Conservation (phyloP, 1,140 invertebrate species). For the Drosophila takahashii region DNA sequence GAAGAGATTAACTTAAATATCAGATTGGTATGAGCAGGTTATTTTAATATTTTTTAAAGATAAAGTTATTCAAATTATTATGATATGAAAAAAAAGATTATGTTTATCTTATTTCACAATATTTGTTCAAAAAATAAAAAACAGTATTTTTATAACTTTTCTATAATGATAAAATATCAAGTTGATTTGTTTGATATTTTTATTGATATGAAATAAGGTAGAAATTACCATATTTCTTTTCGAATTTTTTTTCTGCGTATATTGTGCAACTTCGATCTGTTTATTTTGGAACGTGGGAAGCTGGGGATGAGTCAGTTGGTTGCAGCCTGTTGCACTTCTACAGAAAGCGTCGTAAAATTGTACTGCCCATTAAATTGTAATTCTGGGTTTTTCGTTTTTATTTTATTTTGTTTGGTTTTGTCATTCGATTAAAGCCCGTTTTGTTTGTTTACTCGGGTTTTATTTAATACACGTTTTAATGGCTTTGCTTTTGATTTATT, state of each 20-base stretch:
- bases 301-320: slow-evolving; percentile 10
- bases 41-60: no score
- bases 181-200: no score
- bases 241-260: no score
- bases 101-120: no score
- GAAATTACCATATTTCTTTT: no score
- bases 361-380: slow-evolving; percentile 50
- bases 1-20: slow-evolving; percentile 23
- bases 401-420: slow-evolving; percentile 17
- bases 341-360: slow-evolving; percentile 34
- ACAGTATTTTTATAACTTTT: no score
- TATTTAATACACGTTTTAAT: slow-evolving; percentile 64
- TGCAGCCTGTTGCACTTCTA: slow-evolving; percentile 30
- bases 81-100: no score
- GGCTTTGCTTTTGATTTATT: slow-evolving; percentile 66
- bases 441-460: slow-evolving; percentile 68
- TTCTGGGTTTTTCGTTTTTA: slow-evolving; percentile 4
- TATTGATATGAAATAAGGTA: no score
- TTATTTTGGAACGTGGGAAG: slow-evolving; percentile 38
- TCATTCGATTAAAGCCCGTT: slow-evolving; percentile 40
- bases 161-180: no score
- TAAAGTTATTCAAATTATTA: no score
- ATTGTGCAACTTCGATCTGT: slow-evolving; percentile 13
- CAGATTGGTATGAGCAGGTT: no score
- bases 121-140: no score